Evolutionary conservation across 2,113 vertebrate species (phyloP), one percentile per base, ranked within the genome.

Genomic region (Papio anubis): DNA sequence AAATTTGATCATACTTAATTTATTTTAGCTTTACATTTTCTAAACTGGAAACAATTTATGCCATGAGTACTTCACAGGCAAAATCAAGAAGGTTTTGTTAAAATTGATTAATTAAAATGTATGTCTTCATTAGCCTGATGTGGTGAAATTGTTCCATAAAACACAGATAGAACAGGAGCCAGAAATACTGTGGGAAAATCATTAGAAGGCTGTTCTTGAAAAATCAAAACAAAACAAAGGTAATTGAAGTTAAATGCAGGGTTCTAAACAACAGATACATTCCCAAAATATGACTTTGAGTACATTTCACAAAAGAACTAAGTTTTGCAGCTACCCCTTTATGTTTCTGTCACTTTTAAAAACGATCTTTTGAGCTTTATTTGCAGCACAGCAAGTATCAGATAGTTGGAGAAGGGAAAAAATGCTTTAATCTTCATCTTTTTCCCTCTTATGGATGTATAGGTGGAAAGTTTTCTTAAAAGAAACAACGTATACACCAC

Each of bases 281-380:
- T 79, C n/a, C 81, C 66, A 79, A 21, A 92, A 52, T 79, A 32
- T 70, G 14, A 59, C 75, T 30, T 64, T 20, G 9, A 84, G 18
- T 48, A 12, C 8, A 81, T 55, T 83, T 27, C 50, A 94, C 38
- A 85, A 73, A 96, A 52, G 88, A 84, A 40, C 35, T 91, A 61
- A 70, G 13, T 64, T 90, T 86, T 96, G 14, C 79, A 11, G 3
- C n/a, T 91, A 25, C 76, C 8, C 32, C 13, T 94, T 96, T 83
- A 45, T 92, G 13, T 32, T 64, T 11, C 32, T 52, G 8, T 75
- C 27, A 86, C 25, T 73, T 93, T 35, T 84, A 61, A 94, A 84
- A 87, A 88, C 88, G 18, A 72, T 84, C 10, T 52, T 92, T 94
- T 81, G 32, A 96, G 48, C 38, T 59, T 93, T 87, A 76, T 70